These are phyloP conservation scores for Takifugu ocellatus DNA, from an alignment of 2,797 vertebrate genomes.

Conservation along the genomic window DNA sequence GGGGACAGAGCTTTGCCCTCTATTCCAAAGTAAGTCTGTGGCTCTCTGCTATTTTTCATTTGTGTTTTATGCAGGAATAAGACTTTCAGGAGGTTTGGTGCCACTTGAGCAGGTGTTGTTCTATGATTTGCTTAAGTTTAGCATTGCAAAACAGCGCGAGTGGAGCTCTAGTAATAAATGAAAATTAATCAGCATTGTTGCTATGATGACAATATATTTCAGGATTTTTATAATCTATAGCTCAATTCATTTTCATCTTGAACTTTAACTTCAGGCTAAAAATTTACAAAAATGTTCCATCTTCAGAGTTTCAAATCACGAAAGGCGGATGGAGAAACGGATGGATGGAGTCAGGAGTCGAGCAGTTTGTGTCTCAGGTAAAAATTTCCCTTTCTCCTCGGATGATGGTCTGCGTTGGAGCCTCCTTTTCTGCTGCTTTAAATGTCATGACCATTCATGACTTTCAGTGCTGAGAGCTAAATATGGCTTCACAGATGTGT, in stretches of 20 bases:
- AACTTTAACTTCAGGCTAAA: neutral
- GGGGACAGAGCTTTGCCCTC: slow-evolving; percentile 96
- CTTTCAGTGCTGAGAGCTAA: slow-evolving; percentile 20
- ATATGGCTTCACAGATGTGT: slow-evolving; percentile 52
- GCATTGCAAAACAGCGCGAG: neutral
- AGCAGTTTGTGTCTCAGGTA: slow-evolving; percentile 95
- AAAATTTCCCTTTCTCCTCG: slow-evolving; percentile 20
- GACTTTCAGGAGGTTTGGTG: neutral
- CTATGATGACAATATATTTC: too few species aligned
- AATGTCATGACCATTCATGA: slow-evolving; percentile 52
- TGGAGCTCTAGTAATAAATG: too few species aligned
- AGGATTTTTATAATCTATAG: too few species aligned
- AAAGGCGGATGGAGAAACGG: slow-evolving; percentile 83
- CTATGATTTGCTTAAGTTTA: neutral
- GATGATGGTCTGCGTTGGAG: slow-evolving; percentile 15
- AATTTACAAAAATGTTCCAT: neutral
- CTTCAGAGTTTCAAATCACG: slow-evolving; percentile 91
- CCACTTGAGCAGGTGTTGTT: neutral
- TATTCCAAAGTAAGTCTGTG: slow-evolving; percentile 91
- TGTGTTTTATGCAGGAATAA: too few species aligned
- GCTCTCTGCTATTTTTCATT: too few species aligned
- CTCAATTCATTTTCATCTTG: too few species aligned
- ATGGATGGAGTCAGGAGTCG: slow-evolving; percentile 84
- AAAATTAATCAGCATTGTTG: too few species aligned
- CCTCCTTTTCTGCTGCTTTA: slow-evolving; percentile 18